Evolutionary conservation across 2,113 vertebrate species (phyloP), one percentile per base, ranked within the genome.

Genomic region (Calonectris borealis): DNA sequence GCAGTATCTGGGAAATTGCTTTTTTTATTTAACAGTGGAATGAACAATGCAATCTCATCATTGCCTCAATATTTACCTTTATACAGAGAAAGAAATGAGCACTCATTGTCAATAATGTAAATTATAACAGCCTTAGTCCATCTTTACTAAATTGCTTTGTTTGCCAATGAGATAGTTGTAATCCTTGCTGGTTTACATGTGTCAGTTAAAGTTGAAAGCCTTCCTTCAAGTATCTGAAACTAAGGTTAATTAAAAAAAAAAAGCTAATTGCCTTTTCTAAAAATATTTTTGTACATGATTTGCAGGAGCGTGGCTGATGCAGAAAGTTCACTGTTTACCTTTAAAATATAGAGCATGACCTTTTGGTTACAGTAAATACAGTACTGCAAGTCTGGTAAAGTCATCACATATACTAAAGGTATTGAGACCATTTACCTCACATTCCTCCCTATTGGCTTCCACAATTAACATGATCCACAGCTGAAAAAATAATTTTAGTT

Each of bases 391-490:
- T 96, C 98, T 98, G 98, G 96, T 97, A 98, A 98, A 98, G 97
- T 93, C 97, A 98, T 98, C 98, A 98, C 80, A 92, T 91, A 91
- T 94, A 82, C 88, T 93, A 75, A 97, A 88, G 93, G 90, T 97
- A 96, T 90, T 83, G 86, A 91, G 93, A 91, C 79, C 94, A 88
- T 98, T 98, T 97, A 98, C 97, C 83, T 94, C 95, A 92, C 98
- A 98, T 98, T 98, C 98, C 97, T 97, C 66, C 95, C 97, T 96
- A 96, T 97, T 97, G 94, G 96, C 94, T 97, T 95, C 95, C 95
- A 97, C 97, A 97, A 98, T 98, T 97, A 98, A 97, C 97, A 95
- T 98, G 97, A 97, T 96, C 96, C 97, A 96, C 98, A 98, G 98
- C 98, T 98, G 98, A 97, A 96, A 98, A 98, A 98, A 98, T 98